phyloP scores from a whole-genome alignment of 2,797 vertebrate species.

The Huso huso region DNA sequence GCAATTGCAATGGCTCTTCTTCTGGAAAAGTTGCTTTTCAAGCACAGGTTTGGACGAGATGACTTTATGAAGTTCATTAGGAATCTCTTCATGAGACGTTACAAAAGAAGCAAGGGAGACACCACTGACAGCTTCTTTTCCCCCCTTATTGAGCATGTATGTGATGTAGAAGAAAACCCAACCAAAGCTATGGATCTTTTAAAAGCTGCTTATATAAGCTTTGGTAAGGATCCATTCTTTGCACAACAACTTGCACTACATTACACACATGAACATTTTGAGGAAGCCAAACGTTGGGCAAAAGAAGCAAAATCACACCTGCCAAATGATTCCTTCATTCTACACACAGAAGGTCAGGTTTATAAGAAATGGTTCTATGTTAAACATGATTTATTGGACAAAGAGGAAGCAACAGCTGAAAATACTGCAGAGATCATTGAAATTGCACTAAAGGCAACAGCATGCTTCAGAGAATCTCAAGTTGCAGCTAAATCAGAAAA shows the following conservation, averaged over 20 bases:
- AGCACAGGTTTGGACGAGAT: conserved; percentile 65
- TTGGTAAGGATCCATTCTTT: conserved; percentile 60
- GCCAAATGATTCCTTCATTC: conserved; percentile 65
- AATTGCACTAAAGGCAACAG: conserved; percentile 61
- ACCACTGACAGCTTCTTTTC: conserved; percentile 61
- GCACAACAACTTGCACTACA: conserved; percentile 74
- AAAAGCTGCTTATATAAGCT: conserved; percentile 49
- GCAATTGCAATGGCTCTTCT: conserved; percentile 60
- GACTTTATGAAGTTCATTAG: conserved; percentile 60
- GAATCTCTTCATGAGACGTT: conserved; percentile 61
- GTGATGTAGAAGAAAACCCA: conserved; percentile 38
- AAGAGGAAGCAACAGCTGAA: conserved; percentile 34
- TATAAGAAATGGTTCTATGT: conserved; percentile 63
- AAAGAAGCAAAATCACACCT: conserved; percentile 44
- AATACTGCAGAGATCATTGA: conserved; percentile 43
- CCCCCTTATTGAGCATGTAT: conserved; percentile 67
- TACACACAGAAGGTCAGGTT: conserved; percentile 75
- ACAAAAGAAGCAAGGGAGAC: conserved; percentile 63
- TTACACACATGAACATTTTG: conserved; percentile 57
- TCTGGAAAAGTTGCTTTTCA: conserved; percentile 51
- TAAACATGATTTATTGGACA: conserved; percentile 43
- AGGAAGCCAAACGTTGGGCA: conserved; percentile 65
- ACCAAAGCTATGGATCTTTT: conserved; percentile 61
- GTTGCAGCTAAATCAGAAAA: conserved; percentile 52
- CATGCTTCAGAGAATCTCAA: conserved; percentile 64